Evolutionary conservation across 2,888 invertebrate species (phyloP).

Genomic region (Holacanthella duospinosa): DNA sequence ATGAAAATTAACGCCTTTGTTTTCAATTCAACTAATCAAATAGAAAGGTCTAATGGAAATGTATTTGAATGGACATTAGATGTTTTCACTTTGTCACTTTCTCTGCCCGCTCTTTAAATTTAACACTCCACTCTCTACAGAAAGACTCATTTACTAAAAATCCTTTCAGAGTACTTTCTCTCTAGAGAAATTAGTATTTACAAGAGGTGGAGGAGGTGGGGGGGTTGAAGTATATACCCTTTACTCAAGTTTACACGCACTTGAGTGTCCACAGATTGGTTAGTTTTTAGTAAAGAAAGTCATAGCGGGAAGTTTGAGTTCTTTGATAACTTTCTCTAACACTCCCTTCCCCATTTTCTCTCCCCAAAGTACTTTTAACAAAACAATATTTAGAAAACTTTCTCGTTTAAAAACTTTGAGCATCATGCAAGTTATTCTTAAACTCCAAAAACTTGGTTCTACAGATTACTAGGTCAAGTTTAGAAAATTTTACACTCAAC

Average conservation of each 20-base stretch:
- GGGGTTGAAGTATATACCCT: no score
- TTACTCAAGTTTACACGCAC: neutral
- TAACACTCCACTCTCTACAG: neutral
- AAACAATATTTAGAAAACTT: slow-evolving; percentile 5
- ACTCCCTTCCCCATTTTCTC: neutral
- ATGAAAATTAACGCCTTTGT: slow-evolving; percentile 1
- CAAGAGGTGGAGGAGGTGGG: no score
- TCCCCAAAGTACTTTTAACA: slow-evolving; percentile 3
- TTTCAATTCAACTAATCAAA: neutral
- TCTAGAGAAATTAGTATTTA: neutral
- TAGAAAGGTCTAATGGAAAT: neutral
- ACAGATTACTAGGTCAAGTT: slow-evolving; percentile 3
- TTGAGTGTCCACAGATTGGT: neutral
- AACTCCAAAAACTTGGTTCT: neutral
- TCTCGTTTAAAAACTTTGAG: neutral
- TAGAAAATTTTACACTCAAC: neutral
- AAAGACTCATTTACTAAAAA: neutral
- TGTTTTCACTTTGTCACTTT: neutral
- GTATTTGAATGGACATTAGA: neutral
- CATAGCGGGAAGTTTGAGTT: no score
- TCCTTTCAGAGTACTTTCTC: neutral
- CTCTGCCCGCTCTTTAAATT: neutral
- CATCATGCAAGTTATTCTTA: neutral
- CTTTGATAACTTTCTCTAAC: neutral
- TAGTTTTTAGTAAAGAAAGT: no score